A percentile compares a stretch with the other conserved stretches of the same genome.
These are phyloP conservation scores for Antheraea assamensis DNA, from an alignment of 2,888 invertebrate species.

Conservation along the genomic window DNA sequence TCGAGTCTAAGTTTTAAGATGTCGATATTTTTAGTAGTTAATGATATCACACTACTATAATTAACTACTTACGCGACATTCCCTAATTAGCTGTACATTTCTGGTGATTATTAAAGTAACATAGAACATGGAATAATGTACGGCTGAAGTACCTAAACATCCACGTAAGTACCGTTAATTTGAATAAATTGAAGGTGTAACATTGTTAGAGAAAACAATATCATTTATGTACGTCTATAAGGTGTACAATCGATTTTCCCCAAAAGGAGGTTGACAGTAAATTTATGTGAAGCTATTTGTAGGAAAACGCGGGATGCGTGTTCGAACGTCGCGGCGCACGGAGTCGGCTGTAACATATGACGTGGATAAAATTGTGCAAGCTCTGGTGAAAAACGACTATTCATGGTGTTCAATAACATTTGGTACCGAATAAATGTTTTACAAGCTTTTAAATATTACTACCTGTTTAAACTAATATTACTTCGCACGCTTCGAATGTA, in stretches of 20 bases:
- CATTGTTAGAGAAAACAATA: slow-evolving; percentile 9
- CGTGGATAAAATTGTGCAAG: slow-evolving; percentile 15
- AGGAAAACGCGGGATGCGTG: slow-evolving; percentile 14
- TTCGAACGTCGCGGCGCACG: background rate
- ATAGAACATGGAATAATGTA: background rate
- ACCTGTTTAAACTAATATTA: background rate
- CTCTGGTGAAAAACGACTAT: slow-evolving; percentile 14
- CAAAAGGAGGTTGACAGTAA: slow-evolving; percentile 11
- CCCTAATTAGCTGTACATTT: background rate
- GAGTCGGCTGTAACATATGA: slow-evolving; percentile 11
- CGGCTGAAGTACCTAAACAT: background rate
- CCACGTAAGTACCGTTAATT: background rate
- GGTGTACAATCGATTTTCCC: slow-evolving; percentile 11
- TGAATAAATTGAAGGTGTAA: background rate
- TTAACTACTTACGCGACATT: background rate
- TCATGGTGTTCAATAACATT: background rate
- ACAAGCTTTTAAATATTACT: background rate
- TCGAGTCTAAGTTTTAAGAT: background rate
- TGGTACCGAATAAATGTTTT: background rate
- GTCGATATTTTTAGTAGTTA: background rate
- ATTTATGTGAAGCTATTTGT: slow-evolving; percentile 16
- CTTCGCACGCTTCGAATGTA: too few relatives aligned
- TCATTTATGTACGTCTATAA: slow-evolving; percentile 5
- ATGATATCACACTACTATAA: background rate
- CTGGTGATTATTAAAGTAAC: background rate